Evolutionary conservation across 2,797 vertebrate genomes (phyloP).

Genomic region (Atherinosoma microstoma): DNA sequence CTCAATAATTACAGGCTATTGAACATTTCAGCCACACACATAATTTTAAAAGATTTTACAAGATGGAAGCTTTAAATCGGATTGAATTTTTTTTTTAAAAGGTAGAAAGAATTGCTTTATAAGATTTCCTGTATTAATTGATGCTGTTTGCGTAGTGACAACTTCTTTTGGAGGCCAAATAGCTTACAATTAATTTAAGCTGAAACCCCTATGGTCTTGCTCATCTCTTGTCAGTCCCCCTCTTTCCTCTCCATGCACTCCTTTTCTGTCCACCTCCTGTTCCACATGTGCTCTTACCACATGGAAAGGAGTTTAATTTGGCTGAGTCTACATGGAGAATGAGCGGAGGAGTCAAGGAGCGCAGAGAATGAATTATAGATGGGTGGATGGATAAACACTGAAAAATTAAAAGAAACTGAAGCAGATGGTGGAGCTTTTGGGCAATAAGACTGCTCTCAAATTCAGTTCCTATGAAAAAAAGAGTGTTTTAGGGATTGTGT

Average conservation of each 20-base stretch:
- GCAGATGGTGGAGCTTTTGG: slow-evolving; percentile 51
- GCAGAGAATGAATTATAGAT: slow-evolving; percentile 62
- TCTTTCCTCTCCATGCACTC: background rate
- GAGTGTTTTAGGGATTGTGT: background rate
- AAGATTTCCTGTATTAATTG: slow-evolving; percentile 5
- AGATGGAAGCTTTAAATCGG: background rate
- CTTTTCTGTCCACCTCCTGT: slow-evolving; percentile 6
- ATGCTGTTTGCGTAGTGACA: slow-evolving; percentile 27
- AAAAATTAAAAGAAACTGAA: slow-evolving; percentile 62
- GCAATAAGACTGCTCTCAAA: slow-evolving; percentile 36
- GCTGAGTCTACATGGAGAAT: slow-evolving; percentile 9
- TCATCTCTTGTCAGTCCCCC: slow-evolving; percentile 27
- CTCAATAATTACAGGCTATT: slow-evolving; percentile 46
- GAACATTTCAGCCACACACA: background rate
- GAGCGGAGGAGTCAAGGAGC: slow-evolving; percentile 21
- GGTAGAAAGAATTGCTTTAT: slow-evolving; percentile 9
- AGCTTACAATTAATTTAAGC: slow-evolving; percentile 24
- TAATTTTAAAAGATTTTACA: too few relatives aligned
- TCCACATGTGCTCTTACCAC: slow-evolving; percentile 16
- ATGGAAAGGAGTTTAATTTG: slow-evolving; percentile 27
- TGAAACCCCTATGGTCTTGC: slow-evolving; percentile 26
- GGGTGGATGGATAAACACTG: slow-evolving; percentile 53
- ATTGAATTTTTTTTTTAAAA: too few relatives aligned
- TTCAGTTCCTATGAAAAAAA: slow-evolving; percentile 31
- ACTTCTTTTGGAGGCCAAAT: slow-evolving; percentile 40